phyloP scores from a whole-genome alignment of 2,888 invertebrate species.

The Lacanobia wlatinum region DNA sequence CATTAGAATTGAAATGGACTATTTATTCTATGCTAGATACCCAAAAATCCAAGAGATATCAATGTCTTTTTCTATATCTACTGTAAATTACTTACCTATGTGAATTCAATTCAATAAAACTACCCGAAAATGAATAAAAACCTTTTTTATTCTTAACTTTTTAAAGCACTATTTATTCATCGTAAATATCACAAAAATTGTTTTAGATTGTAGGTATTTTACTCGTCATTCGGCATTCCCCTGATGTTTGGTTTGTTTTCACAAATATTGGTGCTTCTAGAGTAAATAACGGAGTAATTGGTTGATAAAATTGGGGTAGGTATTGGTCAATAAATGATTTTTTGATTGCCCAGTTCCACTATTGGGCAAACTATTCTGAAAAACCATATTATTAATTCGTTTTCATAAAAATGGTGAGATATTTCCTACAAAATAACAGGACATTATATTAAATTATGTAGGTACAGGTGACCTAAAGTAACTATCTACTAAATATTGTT shows the following conservation, averaged over 20 bases:
- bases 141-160: too few relatives aligned
- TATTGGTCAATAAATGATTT: conserved; percentile 8
- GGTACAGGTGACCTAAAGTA: too few relatives aligned
- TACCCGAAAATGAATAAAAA: too few relatives aligned
- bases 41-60: not conserved
- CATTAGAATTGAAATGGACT: not conserved
- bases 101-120: not conserved
- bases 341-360: not conserved
- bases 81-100: too few relatives aligned
- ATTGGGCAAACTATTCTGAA: not conserved
- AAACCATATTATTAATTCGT: not conserved
- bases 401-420: not conserved
- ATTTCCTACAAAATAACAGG: not conserved
- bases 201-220: not conserved
- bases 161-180: too few relatives aligned
- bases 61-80: too few relatives aligned
- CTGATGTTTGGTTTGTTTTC: conserved; percentile 37
- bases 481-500: too few relatives aligned
- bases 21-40: not conserved
- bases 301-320: conserved; percentile 19
- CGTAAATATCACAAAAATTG: not conserved
- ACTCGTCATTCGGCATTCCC: conserved; percentile 17
- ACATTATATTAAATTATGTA: not conserved
- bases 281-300: conserved; percentile 27
- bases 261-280: conserved; percentile 39